Evolutionary conservation across 2,888 invertebrate species (phyloP).

Genomic region (Patella depressa): DNA sequence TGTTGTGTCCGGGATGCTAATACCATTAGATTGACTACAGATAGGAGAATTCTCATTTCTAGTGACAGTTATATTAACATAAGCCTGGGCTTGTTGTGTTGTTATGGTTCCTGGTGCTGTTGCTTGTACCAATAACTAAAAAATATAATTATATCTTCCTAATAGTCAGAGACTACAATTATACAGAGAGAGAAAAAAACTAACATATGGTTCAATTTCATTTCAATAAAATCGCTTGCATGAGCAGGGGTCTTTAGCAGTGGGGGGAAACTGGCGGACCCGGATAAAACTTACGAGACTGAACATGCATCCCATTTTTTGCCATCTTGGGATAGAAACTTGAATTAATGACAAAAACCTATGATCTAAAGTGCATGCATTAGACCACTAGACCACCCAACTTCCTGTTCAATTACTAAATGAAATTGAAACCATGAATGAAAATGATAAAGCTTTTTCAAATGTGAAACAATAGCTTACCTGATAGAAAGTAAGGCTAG

Average conservation of each 20-base stretch:
- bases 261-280: too few relatives aligned
- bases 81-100: slow-evolving; percentile 24
- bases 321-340: too few relatives aligned
- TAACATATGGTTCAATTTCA: too few relatives aligned
- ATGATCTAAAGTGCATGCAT: too few relatives aligned
- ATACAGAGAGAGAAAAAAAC: background rate
- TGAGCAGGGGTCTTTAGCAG: too few relatives aligned
- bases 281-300: too few relatives aligned
- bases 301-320: too few relatives aligned
- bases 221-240: too few relatives aligned
- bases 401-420: too few relatives aligned
- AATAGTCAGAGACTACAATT: background rate
- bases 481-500: slow-evolving; percentile 25
- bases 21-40: background rate
- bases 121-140: slow-evolving; percentile 14
- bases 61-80: slow-evolving; percentile 27
- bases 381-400: too few relatives aligned
- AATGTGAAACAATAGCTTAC: slow-evolving; percentile 25
- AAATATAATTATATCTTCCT: background rate
- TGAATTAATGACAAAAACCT: too few relatives aligned
- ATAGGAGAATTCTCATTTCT: slow-evolving; percentile 27
- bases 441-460: background rate
- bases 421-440: too few relatives aligned
- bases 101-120: slow-evolving; percentile 25
- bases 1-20: slow-evolving; percentile 17